Evolutionary conservation across 2,797 vertebrate species (phyloP).

Genomic region (Hydrophis major): DNA sequence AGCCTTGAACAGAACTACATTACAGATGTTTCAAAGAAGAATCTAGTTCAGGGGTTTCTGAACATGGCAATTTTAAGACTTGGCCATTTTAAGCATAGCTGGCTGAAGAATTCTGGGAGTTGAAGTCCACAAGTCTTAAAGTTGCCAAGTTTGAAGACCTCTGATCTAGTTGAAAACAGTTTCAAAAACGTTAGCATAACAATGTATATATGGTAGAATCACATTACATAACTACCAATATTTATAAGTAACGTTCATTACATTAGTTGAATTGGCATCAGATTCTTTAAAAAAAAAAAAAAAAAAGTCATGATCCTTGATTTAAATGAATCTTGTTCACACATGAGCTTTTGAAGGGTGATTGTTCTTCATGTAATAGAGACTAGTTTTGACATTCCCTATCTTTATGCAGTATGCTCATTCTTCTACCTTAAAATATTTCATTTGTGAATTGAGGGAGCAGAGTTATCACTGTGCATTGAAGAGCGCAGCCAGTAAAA

Average conservation of each 20-base stretch:
- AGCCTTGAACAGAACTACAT: neutral
- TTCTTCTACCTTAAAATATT: constrained; percentile 13
- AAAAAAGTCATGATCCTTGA: neutral
- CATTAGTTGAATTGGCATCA: neutral
- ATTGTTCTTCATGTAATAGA: neutral
- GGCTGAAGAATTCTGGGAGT: no score
- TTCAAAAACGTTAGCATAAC: neutral
- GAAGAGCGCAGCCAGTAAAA: neutral
- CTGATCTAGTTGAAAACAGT: neutral
- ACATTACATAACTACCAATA: neutral
- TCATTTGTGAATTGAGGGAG: neutral
- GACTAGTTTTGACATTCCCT: neutral
- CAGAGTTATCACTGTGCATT: neutral
- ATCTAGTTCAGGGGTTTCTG: no score
- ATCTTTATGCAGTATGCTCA: neutral
- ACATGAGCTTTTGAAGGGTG: neutral
- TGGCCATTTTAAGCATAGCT: no score
- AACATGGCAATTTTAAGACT: no score
- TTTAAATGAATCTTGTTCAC: neutral
- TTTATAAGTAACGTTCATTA: neutral
- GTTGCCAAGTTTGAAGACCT: no score
- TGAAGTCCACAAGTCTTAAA: no score
- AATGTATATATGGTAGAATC: neutral
- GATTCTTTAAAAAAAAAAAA: no score
- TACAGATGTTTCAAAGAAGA: neutral